Evolutionary conservation across 2,113 vertebrate genomes (phyloP), one percentile per base, ranked within the genome.

Genomic region (Semicossyphus pulcher): DNA sequence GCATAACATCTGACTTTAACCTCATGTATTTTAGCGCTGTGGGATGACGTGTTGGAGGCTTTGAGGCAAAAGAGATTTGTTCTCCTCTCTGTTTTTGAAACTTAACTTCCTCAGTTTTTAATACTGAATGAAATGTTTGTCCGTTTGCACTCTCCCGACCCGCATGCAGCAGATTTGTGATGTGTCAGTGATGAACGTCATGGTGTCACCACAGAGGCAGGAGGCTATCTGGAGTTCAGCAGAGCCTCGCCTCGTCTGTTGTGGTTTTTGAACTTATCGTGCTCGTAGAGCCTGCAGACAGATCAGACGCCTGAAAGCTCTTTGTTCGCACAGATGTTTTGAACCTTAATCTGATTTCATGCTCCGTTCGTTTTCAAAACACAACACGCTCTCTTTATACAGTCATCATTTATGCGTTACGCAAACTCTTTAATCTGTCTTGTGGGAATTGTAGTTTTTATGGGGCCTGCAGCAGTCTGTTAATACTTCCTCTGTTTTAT

Each of bases 201-300:
- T 7, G 1, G 10, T 26, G 26, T 57, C 70, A 31, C 74, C 4
- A 1, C 58, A 48, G 20, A 7, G 8, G 3, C 9, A 11, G 39
- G 64, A 52, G 44, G 57, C 14, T 8, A 32, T 59, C 15, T 37
- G 2, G 21, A 71, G 76, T 58, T 80, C 76, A 74, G 31, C 31
- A 10, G 37, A 51, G 53, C 45, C 21, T 0, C 59, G 32, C 28
- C 48, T 39, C 48, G 0, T 42, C 32, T 76, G 71, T 62, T 57
- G 60, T 65, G 54, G 18, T 74, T 69, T 66, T 16, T 18, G 0
- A 68, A 23, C 25, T 48, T 53, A 37, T 48, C 49, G 28, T 59
- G 1, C 9, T 21, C 69, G 0, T 2, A 36, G 59, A 48, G 29
- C 48, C 65, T 62, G 66, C 71, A 66, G 52, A 32, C 52, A 20